phyloP scores from a whole-genome alignment of 1,140 invertebrate genomes.

The Lepidurus couesii region DNA sequence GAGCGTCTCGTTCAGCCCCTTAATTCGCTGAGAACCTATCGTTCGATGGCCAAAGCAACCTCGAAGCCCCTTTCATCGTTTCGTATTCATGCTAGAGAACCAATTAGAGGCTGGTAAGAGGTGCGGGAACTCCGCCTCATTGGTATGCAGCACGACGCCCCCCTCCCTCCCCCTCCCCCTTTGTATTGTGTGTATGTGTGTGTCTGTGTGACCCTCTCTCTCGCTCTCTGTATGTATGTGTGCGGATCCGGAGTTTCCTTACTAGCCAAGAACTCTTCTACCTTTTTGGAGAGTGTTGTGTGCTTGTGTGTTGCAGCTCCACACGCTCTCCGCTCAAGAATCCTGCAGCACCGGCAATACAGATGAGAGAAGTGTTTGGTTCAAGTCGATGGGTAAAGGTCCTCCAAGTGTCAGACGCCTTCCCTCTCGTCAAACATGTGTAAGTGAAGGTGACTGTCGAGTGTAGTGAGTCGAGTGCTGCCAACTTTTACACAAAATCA shows the following conservation, averaged over 20 bases:
- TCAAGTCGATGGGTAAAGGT: neutral
- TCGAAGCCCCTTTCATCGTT: neutral
- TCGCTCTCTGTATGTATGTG: neutral
- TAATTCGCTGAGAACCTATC: neutral
- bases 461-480: conserved; percentile 15
- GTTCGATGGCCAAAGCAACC: neutral
- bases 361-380: neutral
- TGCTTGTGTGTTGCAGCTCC: conserved; percentile 17
- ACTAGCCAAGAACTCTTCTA: conserved; percentile 1
- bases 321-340: conserved; percentile 18
- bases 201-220: neutral
- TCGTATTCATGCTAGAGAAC: neutral
- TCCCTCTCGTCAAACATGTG: conserved; percentile 10
- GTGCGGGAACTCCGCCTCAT: neutral
- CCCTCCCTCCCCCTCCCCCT: neutral
- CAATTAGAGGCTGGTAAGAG: neutral
- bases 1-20: neutral
- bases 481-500: neutral
- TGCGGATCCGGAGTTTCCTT: neutral
- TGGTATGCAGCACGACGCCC: neutral
- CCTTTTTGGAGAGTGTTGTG: conserved; percentile 13
- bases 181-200: neutral
- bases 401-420: conserved; percentile 14
- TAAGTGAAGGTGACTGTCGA: conserved; percentile 17
- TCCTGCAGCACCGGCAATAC: neutral